Percentiles rank a stretch among this genome's conserved stretches.
Conservation (phyloP, 2,888 invertebrate genomes). For the Drosophila diplacantha region DNA sequence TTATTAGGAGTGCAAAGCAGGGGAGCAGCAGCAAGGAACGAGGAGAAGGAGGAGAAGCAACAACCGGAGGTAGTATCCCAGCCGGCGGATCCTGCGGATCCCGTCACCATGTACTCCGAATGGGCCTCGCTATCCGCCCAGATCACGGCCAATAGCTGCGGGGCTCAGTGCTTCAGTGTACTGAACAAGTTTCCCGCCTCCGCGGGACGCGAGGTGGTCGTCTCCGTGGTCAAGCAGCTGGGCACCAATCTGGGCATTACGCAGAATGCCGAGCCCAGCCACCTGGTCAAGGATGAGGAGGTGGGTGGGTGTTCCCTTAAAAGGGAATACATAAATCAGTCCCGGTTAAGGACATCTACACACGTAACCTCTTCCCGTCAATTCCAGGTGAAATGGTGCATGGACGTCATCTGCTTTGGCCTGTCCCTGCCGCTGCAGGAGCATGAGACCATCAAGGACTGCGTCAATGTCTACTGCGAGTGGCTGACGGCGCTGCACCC, state of each 20-base stretch:
- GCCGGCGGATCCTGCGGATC: not conserved
- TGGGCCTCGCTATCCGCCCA: conserved; percentile 79
- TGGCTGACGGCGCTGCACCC: conserved; percentile 94
- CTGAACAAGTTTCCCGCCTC: conserved; percentile 81
- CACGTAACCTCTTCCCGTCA: not conserved
- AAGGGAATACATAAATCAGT: too few relatives aligned
- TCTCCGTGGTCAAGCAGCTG: conserved; percentile 81
- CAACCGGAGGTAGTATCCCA: not conserved
- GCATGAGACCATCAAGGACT: conserved; percentile 96
- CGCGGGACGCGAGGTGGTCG: conserved; percentile 81
- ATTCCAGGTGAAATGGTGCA: conserved; percentile 89
- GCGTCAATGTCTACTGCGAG: conserved; percentile 97
- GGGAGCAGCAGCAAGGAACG: not conserved
- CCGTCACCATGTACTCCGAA: conserved; percentile 79
- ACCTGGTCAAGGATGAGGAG: conserved; percentile 89
- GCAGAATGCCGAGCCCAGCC: conserved; percentile 90
- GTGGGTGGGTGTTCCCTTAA: conserved; percentile 82
- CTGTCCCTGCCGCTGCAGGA: conserved; percentile 92
- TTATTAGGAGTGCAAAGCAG: not conserved
- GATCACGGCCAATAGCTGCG: conserved; percentile 78
- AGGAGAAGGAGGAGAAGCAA: not conserved
- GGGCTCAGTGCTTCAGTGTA: conserved; percentile 80
- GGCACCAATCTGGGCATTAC: conserved; percentile 83
- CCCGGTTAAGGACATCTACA: not conserved
- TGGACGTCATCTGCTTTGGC: conserved; percentile 93